These are phyloP conservation scores for Polylopha cassiicola DNA, from an alignment of 2,888 invertebrate species.

Conservation along the genomic window DNA sequence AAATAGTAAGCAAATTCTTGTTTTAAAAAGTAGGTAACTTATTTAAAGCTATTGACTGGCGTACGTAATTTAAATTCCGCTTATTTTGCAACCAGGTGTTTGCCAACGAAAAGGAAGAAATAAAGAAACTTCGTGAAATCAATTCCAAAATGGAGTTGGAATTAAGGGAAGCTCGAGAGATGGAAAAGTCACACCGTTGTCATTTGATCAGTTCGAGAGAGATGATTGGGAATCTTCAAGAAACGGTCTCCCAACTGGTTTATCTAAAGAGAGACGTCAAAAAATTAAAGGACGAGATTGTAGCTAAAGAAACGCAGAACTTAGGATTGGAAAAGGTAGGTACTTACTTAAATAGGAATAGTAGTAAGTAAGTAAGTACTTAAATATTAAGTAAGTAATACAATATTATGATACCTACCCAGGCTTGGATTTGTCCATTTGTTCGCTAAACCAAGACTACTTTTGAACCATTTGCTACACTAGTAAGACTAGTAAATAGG, in stretches of 20 bases:
- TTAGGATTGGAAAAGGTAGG: conserved; percentile 49
- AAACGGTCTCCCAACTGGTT: conserved; percentile 63
- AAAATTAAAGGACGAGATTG: conserved; percentile 54
- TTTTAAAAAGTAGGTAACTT: background rate
- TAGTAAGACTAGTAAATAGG: too few relatives aligned
- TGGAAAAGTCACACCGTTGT: conserved; percentile 65
- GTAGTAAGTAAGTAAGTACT: too few relatives aligned
- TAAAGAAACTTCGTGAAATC: conserved; percentile 47
- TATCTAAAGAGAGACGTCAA: conserved; percentile 62
- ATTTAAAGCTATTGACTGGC: conserved; percentile 1
- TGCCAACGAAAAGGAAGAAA: conserved; percentile 52
- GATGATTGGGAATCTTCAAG: conserved; percentile 67
- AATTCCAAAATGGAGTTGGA: conserved; percentile 56
- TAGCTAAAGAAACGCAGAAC: conserved; percentile 43
- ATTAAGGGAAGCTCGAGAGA: conserved; percentile 54
- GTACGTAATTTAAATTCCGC: background rate
- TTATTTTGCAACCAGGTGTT: conserved; percentile 39
- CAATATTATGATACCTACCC: too few relatives aligned
- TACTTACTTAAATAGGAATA: too few relatives aligned
- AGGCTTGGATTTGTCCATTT: too few relatives aligned
- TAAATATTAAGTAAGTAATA: too few relatives aligned
- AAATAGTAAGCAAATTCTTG: conserved; percentile 47
- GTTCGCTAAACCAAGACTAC: too few relatives aligned
- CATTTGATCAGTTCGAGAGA: conserved; percentile 61
- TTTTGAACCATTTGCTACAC: too few relatives aligned